Conservation (phyloP, 2,113 vertebrate species). For the Protobothrops mucrosquamatus region DNA sequence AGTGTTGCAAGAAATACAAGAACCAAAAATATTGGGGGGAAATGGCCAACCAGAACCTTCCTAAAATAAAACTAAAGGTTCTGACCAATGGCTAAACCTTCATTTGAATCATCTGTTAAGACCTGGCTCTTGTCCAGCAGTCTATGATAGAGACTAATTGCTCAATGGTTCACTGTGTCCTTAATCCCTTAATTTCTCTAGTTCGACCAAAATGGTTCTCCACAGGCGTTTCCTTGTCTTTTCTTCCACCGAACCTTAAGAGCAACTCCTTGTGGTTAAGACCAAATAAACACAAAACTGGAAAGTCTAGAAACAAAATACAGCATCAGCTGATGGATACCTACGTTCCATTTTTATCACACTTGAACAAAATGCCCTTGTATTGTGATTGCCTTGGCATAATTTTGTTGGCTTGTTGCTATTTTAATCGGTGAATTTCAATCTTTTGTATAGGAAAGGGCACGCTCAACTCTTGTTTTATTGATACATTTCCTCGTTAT, state of each 20-base stretch:
- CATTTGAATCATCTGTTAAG: neutral
- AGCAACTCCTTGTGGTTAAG: neutral
- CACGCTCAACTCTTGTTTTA: neutral
- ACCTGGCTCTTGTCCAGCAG: neutral
- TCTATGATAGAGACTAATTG: neutral
- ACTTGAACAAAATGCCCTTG: neutral
- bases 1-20: neutral
- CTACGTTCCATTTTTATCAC: neutral
- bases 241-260: neutral
- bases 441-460: neutral
- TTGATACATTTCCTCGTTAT: neutral
- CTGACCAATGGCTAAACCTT: neutral
- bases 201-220: neutral
- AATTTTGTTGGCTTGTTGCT: neutral
- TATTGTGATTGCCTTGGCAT: neutral
- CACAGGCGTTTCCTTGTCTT: neutral
- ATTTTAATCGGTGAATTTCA: neutral
- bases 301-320: neutral
- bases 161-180: neutral
- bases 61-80: neutral
- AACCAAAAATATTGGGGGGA: neutral
- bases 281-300: neutral
- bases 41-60: neutral
- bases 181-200: neutral
- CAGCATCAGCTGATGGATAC: neutral